Conservation (phyloP, 2,888 invertebrate genomes). For the Callosobruchus maculatus region DNA sequence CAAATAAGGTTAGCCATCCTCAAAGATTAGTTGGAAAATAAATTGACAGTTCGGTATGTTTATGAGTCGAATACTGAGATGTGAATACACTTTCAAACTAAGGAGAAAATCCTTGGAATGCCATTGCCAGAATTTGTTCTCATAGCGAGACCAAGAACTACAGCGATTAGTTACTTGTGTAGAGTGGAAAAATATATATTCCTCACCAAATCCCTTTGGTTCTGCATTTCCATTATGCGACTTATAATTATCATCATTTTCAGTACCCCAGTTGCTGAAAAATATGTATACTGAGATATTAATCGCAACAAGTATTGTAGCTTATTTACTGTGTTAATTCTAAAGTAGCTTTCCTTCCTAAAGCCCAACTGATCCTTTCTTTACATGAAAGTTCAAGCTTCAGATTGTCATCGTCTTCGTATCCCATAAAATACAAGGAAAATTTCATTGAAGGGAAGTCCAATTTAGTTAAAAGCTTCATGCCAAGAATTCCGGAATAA, state of each 20-base stretch:
- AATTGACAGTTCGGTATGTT: too few relatives aligned
- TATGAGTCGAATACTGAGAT: too few relatives aligned
- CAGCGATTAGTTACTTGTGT: too few relatives aligned
- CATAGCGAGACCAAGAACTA: too few relatives aligned
- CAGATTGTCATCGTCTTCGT: constrained; percentile 69
- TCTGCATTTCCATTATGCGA: constrained; percentile 92
- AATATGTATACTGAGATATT: constrained; percentile 10
- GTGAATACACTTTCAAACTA: too few relatives aligned
- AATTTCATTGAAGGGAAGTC: constrained; percentile 90
- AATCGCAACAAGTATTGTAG: not conserved
- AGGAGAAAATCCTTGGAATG: too few relatives aligned
- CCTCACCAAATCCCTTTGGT: constrained; percentile 77
- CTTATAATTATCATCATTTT: constrained; percentile 69
- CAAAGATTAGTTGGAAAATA: too few relatives aligned
- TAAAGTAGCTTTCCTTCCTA: constrained; percentile 79
- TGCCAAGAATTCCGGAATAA: constrained; percentile 87
- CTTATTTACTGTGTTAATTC: constrained; percentile 88
- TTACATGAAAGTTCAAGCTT: constrained; percentile 55
- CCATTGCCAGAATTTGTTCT: too few relatives aligned
- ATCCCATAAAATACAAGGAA: constrained; percentile 88
- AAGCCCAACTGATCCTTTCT: constrained; percentile 72
- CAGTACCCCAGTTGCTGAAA: constrained; percentile 93
- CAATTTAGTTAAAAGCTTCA: constrained; percentile 82
- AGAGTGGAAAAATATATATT: too few relatives aligned
- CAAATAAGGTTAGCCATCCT: too few relatives aligned